Evolutionary conservation across 2,113 vertebrate species (phyloP), one percentile per base, ranked within the genome.

Genomic region (Ammodytes marinus): DNA sequence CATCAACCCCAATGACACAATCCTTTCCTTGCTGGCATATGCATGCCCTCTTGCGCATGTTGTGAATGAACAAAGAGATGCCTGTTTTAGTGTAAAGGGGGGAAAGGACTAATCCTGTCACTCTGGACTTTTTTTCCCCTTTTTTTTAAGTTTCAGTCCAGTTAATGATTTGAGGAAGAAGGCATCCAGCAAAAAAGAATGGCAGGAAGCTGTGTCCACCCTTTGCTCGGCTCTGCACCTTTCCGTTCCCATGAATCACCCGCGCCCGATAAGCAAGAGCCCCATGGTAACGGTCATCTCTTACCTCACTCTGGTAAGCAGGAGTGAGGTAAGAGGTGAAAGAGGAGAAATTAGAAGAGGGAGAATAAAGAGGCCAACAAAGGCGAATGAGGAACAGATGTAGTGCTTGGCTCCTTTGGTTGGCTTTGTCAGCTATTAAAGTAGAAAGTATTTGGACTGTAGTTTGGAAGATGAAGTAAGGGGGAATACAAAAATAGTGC

Each of bases 241-340:
- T 94, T 94, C 93, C 94, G 89, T 93, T 95, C 92, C 86, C 93
- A 93, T 91, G 88, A 88, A 76, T 82, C 85, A 85, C 83, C 66
- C 74, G 39, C 55, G 4, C 83, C 27, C 87, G 90, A 93, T 92
- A 90, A 85, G 84, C 75, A 1, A 27, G 50, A 74, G 75, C 79
- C 65, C 27, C 66, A 9, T 8, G 67, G 49, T 53, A 8, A 46
- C 71, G 2, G 70, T 84, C 88, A 77, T 86, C 82, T 69, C 82
- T 86, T 90, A 88, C 86, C 86, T 92, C 88, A 88, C 49, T 83
- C 82, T 74, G 76, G 69, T 76, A 67, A 84, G 79, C 77, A 70
- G 79, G 13, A 80, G 72, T 90, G 90, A 87, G 81, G 87, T 75
- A 89, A 91, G 86, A 83, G 58, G 68, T 85, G 75, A 37, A 87